A percentile compares a stretch with the other conserved stretches of the same genome.
Evolutionary conservation across 2,797 vertebrate species (phyloP).

Genomic region (Sebastes minor): DNA sequence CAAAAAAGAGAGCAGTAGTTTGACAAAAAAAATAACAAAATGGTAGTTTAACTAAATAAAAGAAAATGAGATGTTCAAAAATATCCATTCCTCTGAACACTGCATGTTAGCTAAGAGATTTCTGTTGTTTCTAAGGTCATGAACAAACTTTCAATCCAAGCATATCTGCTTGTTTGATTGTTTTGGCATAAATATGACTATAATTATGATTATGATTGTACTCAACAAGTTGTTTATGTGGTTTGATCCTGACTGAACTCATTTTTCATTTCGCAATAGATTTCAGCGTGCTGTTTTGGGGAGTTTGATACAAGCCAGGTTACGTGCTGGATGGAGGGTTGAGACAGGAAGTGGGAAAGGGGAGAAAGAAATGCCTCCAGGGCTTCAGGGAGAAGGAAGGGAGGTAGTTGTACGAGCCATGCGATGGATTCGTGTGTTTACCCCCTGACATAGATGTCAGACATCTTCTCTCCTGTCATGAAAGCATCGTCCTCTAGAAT

Average conservation of each 20-base stretch:
- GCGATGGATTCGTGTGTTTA: constrained; percentile 85
- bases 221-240: constrained; percentile 30
- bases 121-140: neutral
- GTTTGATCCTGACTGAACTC: constrained; percentile 66
- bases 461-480: constrained; percentile 93
- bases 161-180: neutral
- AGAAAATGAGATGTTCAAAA: neutral
- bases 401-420: constrained; percentile 74
- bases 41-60: neutral
- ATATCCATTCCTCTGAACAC: neutral
- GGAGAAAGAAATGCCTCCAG: constrained; percentile 19
- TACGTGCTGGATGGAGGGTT: constrained; percentile 55
- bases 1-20: neutral
- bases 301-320: constrained; percentile 43
- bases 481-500: constrained; percentile 92
- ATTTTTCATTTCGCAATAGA: constrained; percentile 9
- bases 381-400: constrained; percentile 34
- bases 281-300: constrained; percentile 44
- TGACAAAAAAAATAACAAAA: neutral
- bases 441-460: constrained; percentile 93
- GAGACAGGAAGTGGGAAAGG: constrained; percentile 3
- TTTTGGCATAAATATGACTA: neutral
- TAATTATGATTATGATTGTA: neutral
- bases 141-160: neutral
- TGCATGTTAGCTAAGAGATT: neutral